Conservation (phyloP, 2,888 invertebrate genomes). For the Aporophyla nigra region DNA sequence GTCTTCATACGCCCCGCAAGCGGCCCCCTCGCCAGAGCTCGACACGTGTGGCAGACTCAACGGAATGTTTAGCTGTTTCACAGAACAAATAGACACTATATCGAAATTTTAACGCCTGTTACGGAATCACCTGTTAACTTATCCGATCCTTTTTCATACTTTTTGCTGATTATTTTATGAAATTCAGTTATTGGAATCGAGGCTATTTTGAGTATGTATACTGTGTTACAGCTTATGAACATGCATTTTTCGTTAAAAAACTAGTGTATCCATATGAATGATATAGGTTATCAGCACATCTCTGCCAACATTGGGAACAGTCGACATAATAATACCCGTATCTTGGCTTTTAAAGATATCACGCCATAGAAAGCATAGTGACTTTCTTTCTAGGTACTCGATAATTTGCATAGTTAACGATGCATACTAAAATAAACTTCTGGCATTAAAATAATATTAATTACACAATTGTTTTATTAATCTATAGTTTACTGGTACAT, state of each 20-base stretch:
- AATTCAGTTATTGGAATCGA: not conserved
- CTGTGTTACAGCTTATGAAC: too few species aligned
- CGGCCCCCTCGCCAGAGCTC: conserved; percentile 86
- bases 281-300: not conserved
- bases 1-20: conserved; percentile 94
- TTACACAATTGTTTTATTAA: conserved; percentile 10
- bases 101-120: not conserved
- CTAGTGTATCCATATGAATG: not conserved
- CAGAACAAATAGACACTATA: not conserved
- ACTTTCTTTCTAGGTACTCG: not conserved
- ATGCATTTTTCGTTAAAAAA: too few species aligned
- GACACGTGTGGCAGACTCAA: conserved; percentile 94
- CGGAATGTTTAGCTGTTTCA: conserved; percentile 95
- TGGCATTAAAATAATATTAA: conserved; percentile 19
- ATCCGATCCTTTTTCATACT: not conserved
- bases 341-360: not conserved
- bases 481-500: not conserved
- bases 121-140: not conserved
- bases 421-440: not conserved
- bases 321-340: not conserved
- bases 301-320: not conserved
- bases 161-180: not conserved
- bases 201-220: not conserved
- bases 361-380: not conserved
- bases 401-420: conserved; percentile 22